Evolutionary conservation across 1,140 invertebrate genomes (phyloP), one percentile per base, ranked within the genome.

Genomic region (Gryllus bimaculatus): DNA sequence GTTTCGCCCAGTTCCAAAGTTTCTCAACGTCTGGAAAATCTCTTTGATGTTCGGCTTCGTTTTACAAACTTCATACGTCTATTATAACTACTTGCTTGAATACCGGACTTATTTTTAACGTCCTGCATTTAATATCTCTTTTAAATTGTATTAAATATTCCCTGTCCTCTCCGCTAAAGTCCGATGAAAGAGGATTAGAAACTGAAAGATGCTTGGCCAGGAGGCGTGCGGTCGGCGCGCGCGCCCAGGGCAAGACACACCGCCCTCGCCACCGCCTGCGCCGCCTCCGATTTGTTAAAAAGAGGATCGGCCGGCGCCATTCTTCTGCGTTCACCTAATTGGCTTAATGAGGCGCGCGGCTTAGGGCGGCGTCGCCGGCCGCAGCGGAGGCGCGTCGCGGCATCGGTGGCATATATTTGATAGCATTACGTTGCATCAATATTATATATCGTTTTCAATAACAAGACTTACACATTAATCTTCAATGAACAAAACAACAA

Each of bases 131-230:
- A 66, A 66, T 66, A 66, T 66, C 54, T 66, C 54, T 66, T 66
- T 66, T 66, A 66, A 66, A 66, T 66, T 66, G 54, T 66, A 66
- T 66, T 66, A 66, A 66, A 66, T 66, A 66, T 66, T 66, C 54
- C 54, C 54, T 66, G 54, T 66, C 18, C 54, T 66, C 54, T 66
- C 26, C 54, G 54, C 18, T 13, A 66, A 66, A 66, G 54, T 66
- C 54, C 54, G 54, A 66, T 10, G 54, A 66, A 66, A 66, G 54
- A 66, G 54, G 54, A 66, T 66, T 66, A 66, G 54, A 66, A 66
- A 66, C 54, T 66, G 54, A 66, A 66, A 66, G 54, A 66, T 66
- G 54, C 54, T 66, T 66, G 54, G 54, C 54, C 54, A 66, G 54
- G 54, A 66, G 54, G 54, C 54, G 54, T 66, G 54, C 54, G 54